phyloP scores from a whole-genome alignment of 2,888 invertebrate genomes.

The Gari tellinella region DNA sequence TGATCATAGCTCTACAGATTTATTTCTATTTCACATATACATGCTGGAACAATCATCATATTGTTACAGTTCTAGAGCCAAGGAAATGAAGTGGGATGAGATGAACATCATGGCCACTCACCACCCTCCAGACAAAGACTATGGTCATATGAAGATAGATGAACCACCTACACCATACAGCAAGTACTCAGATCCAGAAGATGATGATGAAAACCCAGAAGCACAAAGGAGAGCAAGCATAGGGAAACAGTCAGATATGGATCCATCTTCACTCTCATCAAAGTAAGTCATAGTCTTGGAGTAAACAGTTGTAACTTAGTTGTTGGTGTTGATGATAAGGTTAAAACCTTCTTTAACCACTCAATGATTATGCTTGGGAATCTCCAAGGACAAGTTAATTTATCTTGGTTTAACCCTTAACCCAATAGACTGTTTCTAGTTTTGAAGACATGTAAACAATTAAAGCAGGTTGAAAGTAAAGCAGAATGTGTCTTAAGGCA shows the following conservation, averaged over 20 bases:
- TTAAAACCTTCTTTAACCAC: too few species aligned
- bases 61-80: slow-evolving; percentile 30
- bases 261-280: slow-evolving; percentile 64
- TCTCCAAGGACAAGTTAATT: too few species aligned
- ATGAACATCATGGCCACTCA: slow-evolving; percentile 99
- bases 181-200: slow-evolving; percentile 85
- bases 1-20: too few species aligned
- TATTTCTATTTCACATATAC: neutral
- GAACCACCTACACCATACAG: slow-evolving; percentile 98
- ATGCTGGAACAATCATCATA: neutral
- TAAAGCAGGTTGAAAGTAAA: too few species aligned
- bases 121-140: slow-evolving; percentile 99
- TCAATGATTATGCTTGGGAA: too few species aligned
- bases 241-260: slow-evolving; percentile 43
- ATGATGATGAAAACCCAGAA: slow-evolving; percentile 85
- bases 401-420: too few species aligned
- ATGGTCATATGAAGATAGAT: slow-evolving; percentile 97
- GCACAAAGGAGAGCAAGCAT: slow-evolving; percentile 80
- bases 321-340: too few species aligned
- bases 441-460: too few species aligned
- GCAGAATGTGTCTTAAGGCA: too few species aligned
- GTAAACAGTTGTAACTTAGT: too few species aligned
- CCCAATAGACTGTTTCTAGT: too few species aligned
- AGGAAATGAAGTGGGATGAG: slow-evolving; percentile 89
- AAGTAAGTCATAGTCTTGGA: too few species aligned